Conservation (phyloP, 2,113 vertebrate genomes). For the Nycticorax nycticorax region DNA sequence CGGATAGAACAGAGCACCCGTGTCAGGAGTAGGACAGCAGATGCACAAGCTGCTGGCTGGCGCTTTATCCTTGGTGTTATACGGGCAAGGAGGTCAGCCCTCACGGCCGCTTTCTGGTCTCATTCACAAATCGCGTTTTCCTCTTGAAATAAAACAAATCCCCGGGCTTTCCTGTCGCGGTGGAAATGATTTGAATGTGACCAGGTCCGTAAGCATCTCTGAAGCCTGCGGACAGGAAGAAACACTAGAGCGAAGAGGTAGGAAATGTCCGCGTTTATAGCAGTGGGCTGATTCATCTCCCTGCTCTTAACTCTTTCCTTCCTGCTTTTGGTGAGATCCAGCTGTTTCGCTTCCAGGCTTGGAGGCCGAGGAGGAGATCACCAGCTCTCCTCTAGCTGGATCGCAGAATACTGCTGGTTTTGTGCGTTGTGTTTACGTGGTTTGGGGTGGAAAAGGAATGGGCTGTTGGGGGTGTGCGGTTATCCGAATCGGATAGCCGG, state of each 20-base stretch:
- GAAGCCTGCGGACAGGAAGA: background rate
- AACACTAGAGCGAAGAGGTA: background rate
- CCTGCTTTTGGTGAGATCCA: background rate
- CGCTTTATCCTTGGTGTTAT: background rate
- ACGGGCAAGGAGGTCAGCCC: background rate
- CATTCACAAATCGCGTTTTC: background rate
- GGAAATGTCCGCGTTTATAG: conserved; percentile 1
- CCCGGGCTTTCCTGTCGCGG: fast-evolving
- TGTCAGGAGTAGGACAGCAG: background rate
- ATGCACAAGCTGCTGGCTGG: background rate
- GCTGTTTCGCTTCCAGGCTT: background rate
- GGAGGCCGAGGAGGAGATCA: fast-evolving
- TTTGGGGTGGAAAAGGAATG: background rate
- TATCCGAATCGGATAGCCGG: background rate
- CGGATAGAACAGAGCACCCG: fast-evolving
- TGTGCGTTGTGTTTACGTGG: background rate
- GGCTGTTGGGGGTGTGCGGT: background rate
- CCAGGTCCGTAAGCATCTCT: background rate
- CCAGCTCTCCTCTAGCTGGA: background rate
- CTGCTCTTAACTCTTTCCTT: conserved; percentile 17
- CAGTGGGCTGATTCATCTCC: background rate
- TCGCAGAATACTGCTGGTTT: background rate
- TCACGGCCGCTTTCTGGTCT: background rate
- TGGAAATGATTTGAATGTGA: background rate
- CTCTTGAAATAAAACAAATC: conserved; percentile 11